These are phyloP conservation scores for Chionoecetes opilio DNA, from an alignment of 1,140 invertebrate genomes.

Conservation along the genomic window DNA sequence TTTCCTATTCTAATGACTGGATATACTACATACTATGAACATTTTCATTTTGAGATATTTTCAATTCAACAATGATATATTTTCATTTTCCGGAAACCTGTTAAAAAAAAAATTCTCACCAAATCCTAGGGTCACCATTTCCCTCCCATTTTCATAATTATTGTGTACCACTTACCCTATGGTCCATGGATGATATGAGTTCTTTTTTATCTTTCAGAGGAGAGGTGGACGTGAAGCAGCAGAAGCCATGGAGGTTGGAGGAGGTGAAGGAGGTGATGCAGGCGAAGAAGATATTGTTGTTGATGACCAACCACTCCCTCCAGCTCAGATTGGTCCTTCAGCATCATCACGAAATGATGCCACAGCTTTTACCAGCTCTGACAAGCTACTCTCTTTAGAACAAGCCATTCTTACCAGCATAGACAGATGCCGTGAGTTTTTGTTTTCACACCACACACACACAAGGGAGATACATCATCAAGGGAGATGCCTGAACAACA, in stretches of 20 bases:
- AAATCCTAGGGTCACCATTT: background rate
- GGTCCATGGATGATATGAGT: background rate
- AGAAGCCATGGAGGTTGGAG: conserved; percentile 80
- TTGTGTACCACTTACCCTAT: background rate
- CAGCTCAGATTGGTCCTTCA: conserved; percentile 56
- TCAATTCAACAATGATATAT: background rate
- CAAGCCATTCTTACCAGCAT: conserved; percentile 96
- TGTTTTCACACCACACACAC: too few species aligned
- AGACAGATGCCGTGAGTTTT: conserved; percentile 91
- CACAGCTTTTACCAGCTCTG: conserved; percentile 85
- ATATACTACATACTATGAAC: too few species aligned
- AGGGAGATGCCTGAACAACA: too few species aligned
- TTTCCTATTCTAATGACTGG: too few species aligned
- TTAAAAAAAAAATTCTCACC: too few species aligned
- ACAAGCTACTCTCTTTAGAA: conserved; percentile 93
- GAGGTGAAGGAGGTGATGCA: conserved; percentile 81
- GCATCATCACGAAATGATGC: conserved; percentile 40
- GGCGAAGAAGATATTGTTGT: conserved; percentile 92
- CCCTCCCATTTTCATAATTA: background rate
- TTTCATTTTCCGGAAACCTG: background rate
- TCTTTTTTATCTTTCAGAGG: conserved; percentile 83
- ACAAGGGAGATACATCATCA: too few species aligned
- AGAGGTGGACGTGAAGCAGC: conserved; percentile 87
- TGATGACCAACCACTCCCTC: conserved; percentile 85
- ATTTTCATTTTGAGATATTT: too few species aligned